Percentiles rank a stretch among this genome's conserved stretches.
phyloP scores from a whole-genome alignment of 2,113 vertebrate species.

The Xyliphius kryptos region DNA sequence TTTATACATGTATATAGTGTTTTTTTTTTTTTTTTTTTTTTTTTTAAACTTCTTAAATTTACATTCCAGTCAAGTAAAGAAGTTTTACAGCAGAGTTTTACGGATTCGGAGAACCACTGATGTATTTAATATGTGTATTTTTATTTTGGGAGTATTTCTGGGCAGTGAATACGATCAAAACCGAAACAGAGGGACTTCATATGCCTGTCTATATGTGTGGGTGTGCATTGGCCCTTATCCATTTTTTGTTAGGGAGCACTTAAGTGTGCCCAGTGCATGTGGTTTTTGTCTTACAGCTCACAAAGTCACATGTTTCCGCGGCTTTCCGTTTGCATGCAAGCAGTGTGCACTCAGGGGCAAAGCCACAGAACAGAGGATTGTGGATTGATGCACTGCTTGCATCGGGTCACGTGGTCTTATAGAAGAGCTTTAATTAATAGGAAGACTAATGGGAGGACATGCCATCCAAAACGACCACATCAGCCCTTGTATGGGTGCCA shows the following conservation, averaged over 20 bases:
- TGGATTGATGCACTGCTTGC: conserved; percentile 7
- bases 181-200: no score
- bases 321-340: conserved; percentile 36
- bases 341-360: conserved; percentile 8
- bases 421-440: conserved; percentile 12
- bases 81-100: no score
- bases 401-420: conserved; percentile 19
- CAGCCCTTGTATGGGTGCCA: neutral
- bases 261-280: conserved; percentile 27
- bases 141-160: neutral
- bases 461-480: conserved; percentile 9
- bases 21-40: neutral
- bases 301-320: conserved; percentile 18
- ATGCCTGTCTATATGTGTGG: conserved; percentile 15
- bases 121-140: neutral
- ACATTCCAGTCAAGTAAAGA: no score
- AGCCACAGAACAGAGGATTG: conserved; percentile 19
- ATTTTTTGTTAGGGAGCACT: conserved; percentile 33
- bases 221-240: neutral
- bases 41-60: no score
- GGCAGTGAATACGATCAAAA: neutral
- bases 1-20: conserved; percentile 4
- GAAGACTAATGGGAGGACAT: conserved; percentile 16
- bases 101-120: no score
- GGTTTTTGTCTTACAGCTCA: conserved; percentile 34